Evolutionary conservation across 30 jellyfish, hydroid and myxozoan species (phyloP), one percentile per base, ranked within the genome.

Genomic region (Nemopilema nomurai): DNA sequence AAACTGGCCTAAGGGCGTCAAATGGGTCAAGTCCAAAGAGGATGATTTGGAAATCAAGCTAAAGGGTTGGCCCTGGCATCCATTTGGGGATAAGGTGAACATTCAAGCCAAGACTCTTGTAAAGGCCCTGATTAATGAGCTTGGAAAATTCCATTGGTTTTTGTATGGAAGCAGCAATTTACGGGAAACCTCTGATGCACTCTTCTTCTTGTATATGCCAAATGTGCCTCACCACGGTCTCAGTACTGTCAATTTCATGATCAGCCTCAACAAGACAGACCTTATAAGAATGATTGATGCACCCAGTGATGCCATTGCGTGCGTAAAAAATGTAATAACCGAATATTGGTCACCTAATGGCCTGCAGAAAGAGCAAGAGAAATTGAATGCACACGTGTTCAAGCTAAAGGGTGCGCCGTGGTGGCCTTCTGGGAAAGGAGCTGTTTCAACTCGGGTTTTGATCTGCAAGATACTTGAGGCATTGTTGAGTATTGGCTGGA

Each of bases 31-130:
- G 25, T 4, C 8, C 0, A 50, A 33, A 24, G 90, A 64, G 19
- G 80, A 79, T 53, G 0, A 19, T 25, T 31, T 79, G 31, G 88
- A 79, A 63, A 53, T 88, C 17, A 81, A 89, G 70, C 78, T 89
- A 63, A 31, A 30, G 27, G 97, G 97, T 4, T 25, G 64, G 52
- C 97, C 97, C 0, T 89, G 97, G 97, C 22, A 71, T 80, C 71
- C 81, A 1, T 18, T 28, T 19, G 86, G 93, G 62, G 76, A 41
- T 27, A n/a, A 74, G 33, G 77, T 66, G 25, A 81, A 69, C 33
- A 69, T 80, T 13, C 83, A 81, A 77, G 53, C 90, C 6, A 81
- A 70, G 17, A 49, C 75, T 0, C 28, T 81, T 9, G 70, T 81
- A 1, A 81, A 52, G 28, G 65, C 75, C 18, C 32, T 81, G 76